Conservation (phyloP, 2,113 vertebrate genomes). For the Colossoma macropomum region DNA sequence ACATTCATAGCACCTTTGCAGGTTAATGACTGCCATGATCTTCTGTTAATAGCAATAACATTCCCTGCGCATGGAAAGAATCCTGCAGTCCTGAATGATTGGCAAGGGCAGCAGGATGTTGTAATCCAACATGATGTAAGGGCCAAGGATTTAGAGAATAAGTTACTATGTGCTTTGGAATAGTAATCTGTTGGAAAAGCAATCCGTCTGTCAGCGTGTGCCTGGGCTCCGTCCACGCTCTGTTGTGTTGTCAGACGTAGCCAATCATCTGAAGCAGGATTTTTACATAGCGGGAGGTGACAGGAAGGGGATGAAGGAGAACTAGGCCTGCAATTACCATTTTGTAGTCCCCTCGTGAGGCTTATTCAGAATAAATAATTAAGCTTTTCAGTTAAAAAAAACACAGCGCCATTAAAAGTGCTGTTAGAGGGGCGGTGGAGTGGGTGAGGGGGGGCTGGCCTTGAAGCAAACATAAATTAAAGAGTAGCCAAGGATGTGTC, state of each 20-base stretch:
- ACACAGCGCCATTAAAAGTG: slow-evolving; percentile 51
- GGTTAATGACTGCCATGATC: slow-evolving; percentile 53
- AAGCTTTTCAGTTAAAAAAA: slow-evolving; percentile 56
- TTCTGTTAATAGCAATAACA: slow-evolving; percentile 64
- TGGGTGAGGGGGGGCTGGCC: slow-evolving; percentile 28
- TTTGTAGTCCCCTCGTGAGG: slow-evolving; percentile 54
- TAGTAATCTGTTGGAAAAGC: slow-evolving; percentile 36
- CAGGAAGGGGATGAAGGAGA: slow-evolving; percentile 17
- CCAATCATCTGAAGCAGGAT: slow-evolving; percentile 41
- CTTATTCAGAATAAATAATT: slow-evolving; percentile 62
- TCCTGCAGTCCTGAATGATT: slow-evolving; percentile 38
- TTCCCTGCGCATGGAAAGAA: slow-evolving; percentile 42
- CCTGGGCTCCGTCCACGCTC: slow-evolving; percentile 4
- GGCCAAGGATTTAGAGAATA: slow-evolving; percentile 49
- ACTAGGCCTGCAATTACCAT: slow-evolving; percentile 59
- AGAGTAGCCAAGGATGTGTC: slow-evolving; percentile 55
- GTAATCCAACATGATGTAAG: slow-evolving; percentile 51
- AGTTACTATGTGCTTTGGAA: slow-evolving; percentile 43
- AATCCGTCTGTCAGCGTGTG: slow-evolving; percentile 26
- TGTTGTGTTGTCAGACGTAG: slow-evolving; percentile 30
- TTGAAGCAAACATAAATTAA: slow-evolving; percentile 49
- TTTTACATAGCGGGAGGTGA: not conserved
- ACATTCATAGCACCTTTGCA: slow-evolving; percentile 30
- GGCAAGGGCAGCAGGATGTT: slow-evolving; percentile 34
- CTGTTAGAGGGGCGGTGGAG: slow-evolving; percentile 40